phyloP scores from a whole-genome alignment of 2,113 vertebrate species.

The Scatophagus argus region DNA sequence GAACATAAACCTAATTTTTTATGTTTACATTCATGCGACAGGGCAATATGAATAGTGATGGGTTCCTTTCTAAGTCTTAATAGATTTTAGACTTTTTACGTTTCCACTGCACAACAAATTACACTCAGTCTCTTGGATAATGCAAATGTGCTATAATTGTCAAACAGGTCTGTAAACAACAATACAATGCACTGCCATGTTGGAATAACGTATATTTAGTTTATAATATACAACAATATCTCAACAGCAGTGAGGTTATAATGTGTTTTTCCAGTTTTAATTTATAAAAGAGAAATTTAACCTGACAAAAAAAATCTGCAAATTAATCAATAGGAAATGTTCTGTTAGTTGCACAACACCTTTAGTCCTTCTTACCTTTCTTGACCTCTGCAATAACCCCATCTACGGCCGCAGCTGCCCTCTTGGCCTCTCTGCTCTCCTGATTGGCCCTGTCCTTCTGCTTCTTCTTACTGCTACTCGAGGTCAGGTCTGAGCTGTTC shows the following conservation, averaged over 20 bases:
- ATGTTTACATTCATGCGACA: background rate
- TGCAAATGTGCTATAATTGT: background rate
- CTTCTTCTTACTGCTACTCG: conserved; percentile 93
- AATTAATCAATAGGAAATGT: background rate
- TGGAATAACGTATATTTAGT: background rate
- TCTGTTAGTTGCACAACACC: background rate
- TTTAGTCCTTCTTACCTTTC: conserved; percentile 80
- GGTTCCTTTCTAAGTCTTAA: background rate
- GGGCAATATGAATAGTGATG: background rate
- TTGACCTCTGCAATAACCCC: conserved; percentile 68
- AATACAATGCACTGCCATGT: no score
- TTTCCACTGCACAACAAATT: background rate
- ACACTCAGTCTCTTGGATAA: background rate
- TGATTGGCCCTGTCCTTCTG: conserved; percentile 97
- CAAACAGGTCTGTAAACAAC: background rate
- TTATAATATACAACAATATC: background rate
- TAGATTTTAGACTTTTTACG: background rate
- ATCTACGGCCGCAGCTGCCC: conserved; percentile 51
- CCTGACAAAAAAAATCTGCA: background rate
- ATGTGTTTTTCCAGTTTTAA: background rate
- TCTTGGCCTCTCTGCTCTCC: conserved; percentile 94
- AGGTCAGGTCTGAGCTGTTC: conserved; percentile 85
- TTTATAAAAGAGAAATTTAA: background rate
- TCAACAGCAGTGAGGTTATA: background rate
- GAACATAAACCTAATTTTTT: background rate